Base-by-base conservation (phyloP, 2,888 invertebrate genomes). In the Perizoma affinitatum region DNA sequence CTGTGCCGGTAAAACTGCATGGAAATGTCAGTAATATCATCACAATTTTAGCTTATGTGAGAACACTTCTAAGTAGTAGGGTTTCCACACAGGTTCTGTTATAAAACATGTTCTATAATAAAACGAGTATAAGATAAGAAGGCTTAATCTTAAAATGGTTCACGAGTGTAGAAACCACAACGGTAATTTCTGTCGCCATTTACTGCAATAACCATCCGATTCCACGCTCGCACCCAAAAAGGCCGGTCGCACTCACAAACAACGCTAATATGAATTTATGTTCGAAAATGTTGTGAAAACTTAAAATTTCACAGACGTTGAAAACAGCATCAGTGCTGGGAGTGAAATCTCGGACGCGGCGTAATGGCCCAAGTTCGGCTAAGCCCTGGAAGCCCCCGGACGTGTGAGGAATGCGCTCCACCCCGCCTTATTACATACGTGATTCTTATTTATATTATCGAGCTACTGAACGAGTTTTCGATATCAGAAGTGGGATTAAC, bases 361-460 rank as follows among this genome's bases (percentile, higher is more conserved):
- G 75, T 90, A 88, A 89, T 87, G 85, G 87, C 77, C 83, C 83
- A 88, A 91, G 86, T 90, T 88, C 76, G 81, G 74, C 80, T 90
- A 90, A 91, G 84, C 83, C 80, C 76, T 77, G 74, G 79, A 82
- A 87, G 84, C 87, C 83, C 72, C 75, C 72, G 70, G 81, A 91
- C 91, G 91, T 90, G 91, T 86, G 84, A 86, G 82, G 91, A 90
- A 91, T 91, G 84, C 86, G 78, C 77, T 72, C 71, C 74, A 64
- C 75, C 72, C 76, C 78, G 80, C 75, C 84, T 89, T 91, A 92
- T 91, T 92, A 91, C 90, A 90, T 87, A 91, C 92, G 92, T 91
- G 91, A 90, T 91, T 90, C 87, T 87, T 91, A 90, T 90, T 90
- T 91, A 90, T 92, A 91, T 90, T 84, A 72, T 66, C 61, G 65